Base-by-base conservation (phyloP, 1,140 invertebrate species). In the Dendroctonus valens region DNA sequence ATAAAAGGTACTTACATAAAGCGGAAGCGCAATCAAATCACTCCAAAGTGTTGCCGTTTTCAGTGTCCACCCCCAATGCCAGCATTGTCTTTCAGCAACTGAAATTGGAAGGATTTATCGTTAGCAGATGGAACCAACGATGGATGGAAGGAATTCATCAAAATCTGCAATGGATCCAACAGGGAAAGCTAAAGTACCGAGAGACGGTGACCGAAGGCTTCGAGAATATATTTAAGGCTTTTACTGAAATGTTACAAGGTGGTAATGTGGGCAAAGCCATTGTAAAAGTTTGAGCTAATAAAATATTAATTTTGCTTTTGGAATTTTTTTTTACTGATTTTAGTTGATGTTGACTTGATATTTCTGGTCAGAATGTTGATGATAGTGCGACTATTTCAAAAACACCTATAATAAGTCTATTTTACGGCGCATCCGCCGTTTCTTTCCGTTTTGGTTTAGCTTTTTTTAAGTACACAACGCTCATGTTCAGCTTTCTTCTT, bases 161-260 rank as follows among this genome's bases (percentile, higher is more conserved):
- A 70, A 84, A 88, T 76, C 65, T 81, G 14, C 75, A 83, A 70
- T 87, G 86, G 85, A 69, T 69, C 42, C 66, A 76, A 39, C 78
- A 83, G 77, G 86, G 85, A 26, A 85, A 87, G 75, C 61, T 89
- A 3, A 83, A 83, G 70, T 85, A 83, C 69, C 77, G 74, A 59
- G 87, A 89, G 77, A 85, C 85, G 8, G 69, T 86, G 4, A 83
- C 81, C 0, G 75, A 85, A 40, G 87, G 87, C 4, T 89, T 90
- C 70, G 85, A 88, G 44, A 85, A 85, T 59, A 85, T 87, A 77
- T 83, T 81, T 26, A 72, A 84, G 12, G 87, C 87, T 7, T 89
- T 89, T 70, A 77, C 84, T 48, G 83, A 82, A 15, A 81, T 89
- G 74, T 77, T 90, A 38, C 75, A 75, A 40, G 87, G 88, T 26